A percentile compares a stretch with the other conserved stretches of the same genome.
Conservation (phyloP, 2,113 vertebrate genomes). For the Nymphicus hollandicus region DNA sequence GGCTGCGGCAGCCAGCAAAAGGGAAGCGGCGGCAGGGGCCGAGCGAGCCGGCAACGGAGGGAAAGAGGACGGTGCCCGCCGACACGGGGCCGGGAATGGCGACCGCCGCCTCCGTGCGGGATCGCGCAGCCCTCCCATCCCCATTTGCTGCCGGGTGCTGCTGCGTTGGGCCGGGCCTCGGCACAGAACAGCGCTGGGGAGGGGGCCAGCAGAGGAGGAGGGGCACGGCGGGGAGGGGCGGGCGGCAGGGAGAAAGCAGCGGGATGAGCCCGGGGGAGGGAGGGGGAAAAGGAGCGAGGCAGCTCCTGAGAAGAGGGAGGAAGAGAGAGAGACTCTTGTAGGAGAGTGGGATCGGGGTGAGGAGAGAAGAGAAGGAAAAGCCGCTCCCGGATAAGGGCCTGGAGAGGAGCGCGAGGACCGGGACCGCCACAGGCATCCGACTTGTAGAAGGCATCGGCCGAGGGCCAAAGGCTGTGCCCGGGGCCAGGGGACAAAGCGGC, state of each 20-base stretch:
- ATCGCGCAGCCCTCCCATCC: not conserved
- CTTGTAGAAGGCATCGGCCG: not conserved
- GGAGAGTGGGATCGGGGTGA: not conserved
- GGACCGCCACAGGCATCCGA: not conserved
- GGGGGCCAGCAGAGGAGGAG: not conserved
- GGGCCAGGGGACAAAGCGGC: conserved; percentile 2
- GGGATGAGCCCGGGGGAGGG: not conserved
- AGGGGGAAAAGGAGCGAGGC: not conserved
- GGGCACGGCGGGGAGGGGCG: not conserved
- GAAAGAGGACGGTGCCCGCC: too few relatives aligned
- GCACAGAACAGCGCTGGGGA: not conserved
- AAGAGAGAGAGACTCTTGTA: not conserved
- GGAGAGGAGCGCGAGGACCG: not conserved
- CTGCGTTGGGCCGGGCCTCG: not conserved
- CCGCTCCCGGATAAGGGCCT: not conserved
- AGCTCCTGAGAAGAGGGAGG: not conserved
- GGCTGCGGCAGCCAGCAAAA: too few relatives aligned
- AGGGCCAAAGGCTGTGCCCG: not conserved
- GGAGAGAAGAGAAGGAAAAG: not conserved
- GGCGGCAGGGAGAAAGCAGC: not conserved
- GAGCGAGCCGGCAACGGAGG: not conserved
- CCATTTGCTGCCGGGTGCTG: not conserved
- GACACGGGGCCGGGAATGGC: too few relatives aligned
- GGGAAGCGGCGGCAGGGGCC: too few relatives aligned
- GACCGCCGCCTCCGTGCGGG: too few relatives aligned